Evolutionary conservation across 2,797 vertebrate species (phyloP), one percentile per base, ranked within the genome.

Genomic region (Sebastes dallii): DNA sequence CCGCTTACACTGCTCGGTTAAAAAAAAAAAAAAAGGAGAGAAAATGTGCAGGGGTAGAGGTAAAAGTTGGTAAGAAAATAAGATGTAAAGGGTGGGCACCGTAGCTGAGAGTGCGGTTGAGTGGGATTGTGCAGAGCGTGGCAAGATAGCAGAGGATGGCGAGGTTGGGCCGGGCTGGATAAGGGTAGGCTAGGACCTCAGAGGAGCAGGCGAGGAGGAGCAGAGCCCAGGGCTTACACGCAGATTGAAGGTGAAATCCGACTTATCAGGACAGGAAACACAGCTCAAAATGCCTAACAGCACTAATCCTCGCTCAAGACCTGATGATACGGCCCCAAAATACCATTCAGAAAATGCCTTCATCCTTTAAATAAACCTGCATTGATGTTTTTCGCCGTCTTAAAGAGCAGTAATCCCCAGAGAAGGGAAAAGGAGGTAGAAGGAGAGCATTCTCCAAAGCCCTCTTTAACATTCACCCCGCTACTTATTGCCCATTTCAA

Each of bases 241-340:
- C 94, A 94, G 94, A 95, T 92, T 95, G 90, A 93, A 92, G 90
- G 93, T 92, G 90, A 95, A 95, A 95, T 95, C 93, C 87, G 80
- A 94, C 93, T 96, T 96, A 96, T 96, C 94, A 77, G 92, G 91
- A 93, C 92, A 94, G 93, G 91, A 94, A 94, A 94, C 90, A 89
- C 87, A 91, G 93, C 92, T 94, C 90, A 95, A 94, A 95, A 95
- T 87, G 91, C 90, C 93, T 92, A 93, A 95, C 94, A 91, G 91
- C 88, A 82, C 90, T 96, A 96, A 96, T 96, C 95, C 94, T 89
- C 70, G 75, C 85, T 89, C 91, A 90, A 94, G 94, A 95, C 93
- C 92, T 89, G 89, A 94, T 93, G 94, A 95, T 96, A 95, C 88
- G 73, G 90, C 88, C 90, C 83, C 86, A 85, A 95, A 95, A 95